Percentiles rank a stretch among this genome's conserved stretches.
phyloP scores from a whole-genome alignment of 2,888 invertebrate genomes.

The Microplitis deprimator region DNA sequence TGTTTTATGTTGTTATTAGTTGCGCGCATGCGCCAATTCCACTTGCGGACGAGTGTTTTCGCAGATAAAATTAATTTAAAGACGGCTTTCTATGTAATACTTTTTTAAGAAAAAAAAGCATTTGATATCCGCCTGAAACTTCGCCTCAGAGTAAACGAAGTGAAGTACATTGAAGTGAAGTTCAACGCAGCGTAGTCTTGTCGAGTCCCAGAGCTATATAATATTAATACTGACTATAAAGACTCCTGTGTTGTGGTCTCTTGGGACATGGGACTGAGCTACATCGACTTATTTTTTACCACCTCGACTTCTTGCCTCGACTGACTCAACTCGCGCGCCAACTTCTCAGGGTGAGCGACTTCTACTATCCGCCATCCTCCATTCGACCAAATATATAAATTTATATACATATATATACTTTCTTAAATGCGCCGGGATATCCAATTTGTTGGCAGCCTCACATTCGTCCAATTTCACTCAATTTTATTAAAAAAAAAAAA shows the following conservation, averaged over 20 bases:
- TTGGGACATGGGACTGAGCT: neutral
- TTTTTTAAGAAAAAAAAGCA: too few species aligned
- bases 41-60: too few species aligned
- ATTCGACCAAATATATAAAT: neutral
- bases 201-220: neutral
- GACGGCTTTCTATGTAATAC: too few species aligned
- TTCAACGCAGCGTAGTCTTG: neutral
- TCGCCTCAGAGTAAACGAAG: too few species aligned
- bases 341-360: conserved; percentile 43
- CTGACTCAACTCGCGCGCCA: conserved; percentile 32
- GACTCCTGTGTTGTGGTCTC: neutral
- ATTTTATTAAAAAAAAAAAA: neutral
- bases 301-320: neutral
- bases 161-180: neutral
- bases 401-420: conserved; percentile 11
- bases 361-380: neutral
- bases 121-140: too few species aligned
- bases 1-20: too few species aligned
- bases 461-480: neutral
- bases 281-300: conserved; percentile 1
- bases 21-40: too few species aligned
- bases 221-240: neutral
- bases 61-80: too few species aligned
- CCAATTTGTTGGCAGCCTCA: neutral
- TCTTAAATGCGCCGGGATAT: neutral